Percentiles rank a stretch among this genome's conserved stretches.
Evolutionary conservation across 2,113 vertebrate species (phyloP).

Genomic region (Calyptommatus sinebrachiatus): DNA sequence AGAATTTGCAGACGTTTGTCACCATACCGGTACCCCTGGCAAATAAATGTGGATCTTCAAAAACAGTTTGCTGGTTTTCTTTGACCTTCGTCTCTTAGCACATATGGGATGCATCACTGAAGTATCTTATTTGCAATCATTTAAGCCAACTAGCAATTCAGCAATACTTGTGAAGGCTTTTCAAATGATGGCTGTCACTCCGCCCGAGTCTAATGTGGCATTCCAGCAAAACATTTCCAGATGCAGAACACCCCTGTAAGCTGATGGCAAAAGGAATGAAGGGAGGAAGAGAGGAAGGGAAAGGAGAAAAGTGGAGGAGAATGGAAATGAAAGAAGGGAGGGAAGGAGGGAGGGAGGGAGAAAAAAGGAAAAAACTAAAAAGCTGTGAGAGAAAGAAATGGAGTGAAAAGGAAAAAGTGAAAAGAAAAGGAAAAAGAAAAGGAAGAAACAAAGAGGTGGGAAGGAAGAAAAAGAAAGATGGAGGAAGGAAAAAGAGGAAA

Average conservation of each 20-base stretch:
- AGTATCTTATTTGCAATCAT: constrained; percentile 23
- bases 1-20: neutral
- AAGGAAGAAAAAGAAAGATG: too few relatives aligned
- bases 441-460: too few relatives aligned
- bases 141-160: constrained; percentile 2
- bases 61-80: neutral
- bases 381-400: too few relatives aligned
- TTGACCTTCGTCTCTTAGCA: neutral
- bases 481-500: too few relatives aligned
- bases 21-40: neutral
- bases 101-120: neutral
- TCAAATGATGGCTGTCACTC: neutral
- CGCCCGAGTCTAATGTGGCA: too few relatives aligned
- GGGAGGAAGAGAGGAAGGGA: too few relatives aligned
- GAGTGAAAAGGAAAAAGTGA: neutral
- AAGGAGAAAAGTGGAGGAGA: too few relatives aligned
- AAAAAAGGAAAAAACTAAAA: too few relatives aligned
- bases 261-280: too few relatives aligned
- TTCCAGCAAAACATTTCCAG: too few relatives aligned
- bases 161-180: neutral
- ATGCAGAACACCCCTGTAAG: too few relatives aligned
- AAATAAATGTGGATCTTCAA: neutral
- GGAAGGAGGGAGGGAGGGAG: neutral
- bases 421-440: neutral
- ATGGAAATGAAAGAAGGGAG: too few relatives aligned